Evolutionary conservation across 2,888 invertebrate species (phyloP), one percentile per base, ranked within the genome.

Genomic region (Leptopilina syphax): DNA sequence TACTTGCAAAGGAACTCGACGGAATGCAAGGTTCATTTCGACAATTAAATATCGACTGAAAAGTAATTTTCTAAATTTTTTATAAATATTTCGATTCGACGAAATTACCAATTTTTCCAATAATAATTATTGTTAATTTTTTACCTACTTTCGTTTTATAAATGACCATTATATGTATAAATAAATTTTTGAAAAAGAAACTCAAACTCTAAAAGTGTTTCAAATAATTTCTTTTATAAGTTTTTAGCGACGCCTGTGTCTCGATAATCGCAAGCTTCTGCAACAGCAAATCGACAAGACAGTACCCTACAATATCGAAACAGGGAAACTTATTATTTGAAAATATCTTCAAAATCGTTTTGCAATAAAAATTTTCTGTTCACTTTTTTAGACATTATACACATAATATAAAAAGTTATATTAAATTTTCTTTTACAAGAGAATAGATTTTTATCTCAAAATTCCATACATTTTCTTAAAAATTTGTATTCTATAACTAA

Each of bases 21-120:
- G 91, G 90, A 0, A 68, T 90, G 47, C 91, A 91, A 63, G 92
- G 92, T 65, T 88, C 91, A 0, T 92, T 92, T 78, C 85, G 91
- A 57, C 88, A 91, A 79, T 83, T 92, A 18, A 90, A 90, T 79
- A 91, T 92, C 79, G 92, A 92, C 84, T 92, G 34, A 34, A 83
- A 83, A 70, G 34, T 66, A 3, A 34, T 73, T 27, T n/a, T 10
- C 1, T 44, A 44, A 34, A 73, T 8, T 70, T 66, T n/a, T 65
- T 24, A 65, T 18, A 7, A 65, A 27, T 24, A 27, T 65, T 65
- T 66, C 10, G 8, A 27, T 24, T 44, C 44, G 44, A 44, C 34
- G 44, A 44, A 44, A 44, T 8, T 44, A 44, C 44, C 44, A 18
- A 44, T 44, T 44, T 63, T 65, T 27, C 34, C 34, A 7, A 18